Evolutionary conservation across 1,140 invertebrate species (phyloP), one percentile per base, ranked within the genome.

Genomic region (Drosophila arawakana): DNA sequence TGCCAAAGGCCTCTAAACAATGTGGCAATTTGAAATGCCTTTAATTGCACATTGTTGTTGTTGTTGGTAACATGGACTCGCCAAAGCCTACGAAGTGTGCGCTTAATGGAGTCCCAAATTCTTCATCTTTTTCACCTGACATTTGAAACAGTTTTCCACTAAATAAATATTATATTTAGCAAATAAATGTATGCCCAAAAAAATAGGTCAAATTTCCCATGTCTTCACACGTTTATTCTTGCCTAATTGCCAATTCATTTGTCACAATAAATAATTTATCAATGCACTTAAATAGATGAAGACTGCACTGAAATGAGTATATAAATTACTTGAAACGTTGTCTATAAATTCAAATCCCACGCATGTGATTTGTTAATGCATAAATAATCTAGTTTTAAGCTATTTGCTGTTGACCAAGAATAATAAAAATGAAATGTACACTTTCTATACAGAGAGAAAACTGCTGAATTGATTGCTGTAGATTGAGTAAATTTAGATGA

Each of bases 1-100:
- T 25, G 15, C 4, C 9, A 39, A 46, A 13, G 60, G 55, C 13
- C 55, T 60, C 25, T 30, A 67, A 67, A 73, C 71, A 65, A 60
- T 65, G 71, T 68, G 70, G 44, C 66, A 76, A 75, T 75, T 76
- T 73, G 68, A 72, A 71, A 70, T 80, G 77, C 65, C 73, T 84
- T 77, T 66, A 76, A 78, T 80, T 84, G 78, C 81, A 62, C 60
- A 41, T 69, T 61, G 57, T 66, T 58, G 43, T 66, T 58, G 43
- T 72, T 54, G 34, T 37, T 54, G 34, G 34, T 35, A n/a, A 1
- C 35, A 10, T 50, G 10, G 41, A 35, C 25, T 6, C 25, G 47
- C 13, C 34, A 13, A 35, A 34, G 13, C n/a, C n/a, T 41, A 18
- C 9, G 5, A 37, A 39, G 7, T 30, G 6, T 8, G 30, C 25